phyloP scores from a whole-genome alignment of 2,888 invertebrate genomes.

The Eilema caniola region DNA sequence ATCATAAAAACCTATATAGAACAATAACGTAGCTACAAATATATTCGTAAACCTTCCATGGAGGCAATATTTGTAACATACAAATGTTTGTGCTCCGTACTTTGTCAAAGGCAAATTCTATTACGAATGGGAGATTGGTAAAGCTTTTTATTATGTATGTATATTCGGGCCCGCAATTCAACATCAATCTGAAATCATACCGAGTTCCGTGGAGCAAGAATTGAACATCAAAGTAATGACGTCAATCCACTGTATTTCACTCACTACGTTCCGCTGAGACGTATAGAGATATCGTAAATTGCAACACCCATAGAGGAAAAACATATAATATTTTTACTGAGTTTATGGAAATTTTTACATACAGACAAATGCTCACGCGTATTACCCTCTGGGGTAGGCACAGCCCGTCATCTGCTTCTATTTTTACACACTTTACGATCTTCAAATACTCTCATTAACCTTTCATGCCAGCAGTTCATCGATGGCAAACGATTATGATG shows the following conservation, averaged over 20 bases:
- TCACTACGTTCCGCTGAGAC: background rate
- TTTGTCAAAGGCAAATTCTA: conserved; percentile 43
- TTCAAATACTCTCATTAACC: too few species aligned
- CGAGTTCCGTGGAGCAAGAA: conserved; percentile 38
- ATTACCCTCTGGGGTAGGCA: too few species aligned
- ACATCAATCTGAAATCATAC: conserved; percentile 41
- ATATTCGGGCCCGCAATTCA: conserved; percentile 36
- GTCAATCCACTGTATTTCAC: background rate
- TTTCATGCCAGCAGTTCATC: too few species aligned
- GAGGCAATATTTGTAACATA: conserved; percentile 14
- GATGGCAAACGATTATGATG: too few species aligned
- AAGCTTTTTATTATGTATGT: conserved; percentile 32
- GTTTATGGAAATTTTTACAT: background rate
- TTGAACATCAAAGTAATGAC: conserved; percentile 30
- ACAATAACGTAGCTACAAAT: conserved; percentile 4
- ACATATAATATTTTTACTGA: background rate
- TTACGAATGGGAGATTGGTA: conserved; percentile 36
- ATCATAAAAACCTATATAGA: background rate
- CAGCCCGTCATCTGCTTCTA: too few species aligned
- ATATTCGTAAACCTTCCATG: conserved; percentile 2
- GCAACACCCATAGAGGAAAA: background rate
- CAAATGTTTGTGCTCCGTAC: conserved; percentile 16
- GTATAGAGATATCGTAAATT: background rate
- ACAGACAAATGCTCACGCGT: too few species aligned
- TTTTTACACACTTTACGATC: too few species aligned